Conservation (phyloP, 2,888 invertebrate genomes). For the Rhimphoctona megacephalus region DNA sequence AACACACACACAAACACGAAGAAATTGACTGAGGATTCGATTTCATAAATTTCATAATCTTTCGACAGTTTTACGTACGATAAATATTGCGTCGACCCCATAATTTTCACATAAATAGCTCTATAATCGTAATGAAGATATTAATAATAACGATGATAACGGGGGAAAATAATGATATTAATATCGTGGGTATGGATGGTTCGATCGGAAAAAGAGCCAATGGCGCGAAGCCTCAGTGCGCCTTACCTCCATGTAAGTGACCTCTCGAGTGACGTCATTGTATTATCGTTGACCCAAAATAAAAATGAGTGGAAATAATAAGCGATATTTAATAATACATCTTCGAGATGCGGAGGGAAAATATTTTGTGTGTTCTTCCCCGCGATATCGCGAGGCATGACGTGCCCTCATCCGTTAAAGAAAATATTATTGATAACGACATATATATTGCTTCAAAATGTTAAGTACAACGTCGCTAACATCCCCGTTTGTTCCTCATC, state of each 20-base stretch:
- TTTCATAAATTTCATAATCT: slow-evolving; percentile 15
- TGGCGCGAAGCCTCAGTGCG: slow-evolving; percentile 75
- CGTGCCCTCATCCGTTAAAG: slow-evolving; percentile 73
- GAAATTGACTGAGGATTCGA: slow-evolving; percentile 5
- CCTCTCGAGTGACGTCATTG: slow-evolving; percentile 74
- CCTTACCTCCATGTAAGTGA: slow-evolving; percentile 83
- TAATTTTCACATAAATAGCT: slow-evolving; percentile 40
- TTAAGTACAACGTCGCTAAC: slow-evolving; percentile 67
- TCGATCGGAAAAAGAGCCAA: slow-evolving; percentile 79
- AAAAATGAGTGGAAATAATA: slow-evolving; percentile 74
- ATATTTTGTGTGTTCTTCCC: slow-evolving; percentile 45
- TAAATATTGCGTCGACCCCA: slow-evolving; percentile 40
- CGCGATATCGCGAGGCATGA: slow-evolving; percentile 71
- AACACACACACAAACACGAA: no score
- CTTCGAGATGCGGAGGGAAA: slow-evolving; percentile 35
- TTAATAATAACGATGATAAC: slow-evolving; percentile 65
- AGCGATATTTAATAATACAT: slow-evolving; percentile 73
- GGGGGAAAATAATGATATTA: slow-evolving; percentile 68
- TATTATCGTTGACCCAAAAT: slow-evolving; percentile 77
- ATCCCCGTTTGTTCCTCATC: slow-evolving; percentile 51
- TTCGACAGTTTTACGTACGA: slow-evolving; percentile 14
- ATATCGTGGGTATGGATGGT: slow-evolving; percentile 77
- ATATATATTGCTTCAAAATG: slow-evolving; percentile 61
- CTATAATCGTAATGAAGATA: slow-evolving; percentile 62
- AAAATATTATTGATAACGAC: slow-evolving; percentile 40